Evolutionary conservation across 53 echinoderm and acorn worm genomes (phyloP), one percentile per base, ranked within the genome.

Genomic region (Zoroaster sp.): DNA sequence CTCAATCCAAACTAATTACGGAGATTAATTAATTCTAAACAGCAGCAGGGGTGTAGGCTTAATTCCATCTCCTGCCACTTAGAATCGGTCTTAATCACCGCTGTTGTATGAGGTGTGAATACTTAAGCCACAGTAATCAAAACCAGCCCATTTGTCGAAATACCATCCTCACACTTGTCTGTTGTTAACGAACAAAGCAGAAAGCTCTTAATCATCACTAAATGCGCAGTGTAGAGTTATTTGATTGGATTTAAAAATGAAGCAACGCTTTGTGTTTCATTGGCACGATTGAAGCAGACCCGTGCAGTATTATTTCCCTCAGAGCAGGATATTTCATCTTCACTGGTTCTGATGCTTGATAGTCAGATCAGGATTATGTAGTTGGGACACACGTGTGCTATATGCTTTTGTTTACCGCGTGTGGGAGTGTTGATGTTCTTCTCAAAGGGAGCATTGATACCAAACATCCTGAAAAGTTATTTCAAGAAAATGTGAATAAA

Each of bases 11-110:
- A 65, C 37, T 40, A 80, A 80, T 80, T 39, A 65, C 18, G 63
- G 21, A 40, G 21, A 80, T 65, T 80, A 63, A 80, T 80, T 80
- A 80, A 80, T 77, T 31, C 77, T 77, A 20, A 77, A 77, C 63
- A 59, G 63, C 63, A 59, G 63, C 9, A 59, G 63, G 10, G n/a
- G 28, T 59, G 21, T 28, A 28, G 63, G 35, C 35, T 73, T 21
- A 36, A 40, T 18, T 73, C 77, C 77, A 32, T 77, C 23, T 34
- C 43, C 52, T 33, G 35, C 15, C 14, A 35, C 35, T 23, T 15
- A 18, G 18, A 1, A 54, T 11, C 1, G 14, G 25, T 1, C 32
- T 18, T 53, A 77, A 53, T 77, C 51, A 77, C 77, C 77, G 13
- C 32, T 54, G 32, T 52, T 77, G 53, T 32, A 9, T 77, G 25